phyloP scores from a whole-genome alignment of 2,888 invertebrate species.

The Ceriagrion tenellum region DNA sequence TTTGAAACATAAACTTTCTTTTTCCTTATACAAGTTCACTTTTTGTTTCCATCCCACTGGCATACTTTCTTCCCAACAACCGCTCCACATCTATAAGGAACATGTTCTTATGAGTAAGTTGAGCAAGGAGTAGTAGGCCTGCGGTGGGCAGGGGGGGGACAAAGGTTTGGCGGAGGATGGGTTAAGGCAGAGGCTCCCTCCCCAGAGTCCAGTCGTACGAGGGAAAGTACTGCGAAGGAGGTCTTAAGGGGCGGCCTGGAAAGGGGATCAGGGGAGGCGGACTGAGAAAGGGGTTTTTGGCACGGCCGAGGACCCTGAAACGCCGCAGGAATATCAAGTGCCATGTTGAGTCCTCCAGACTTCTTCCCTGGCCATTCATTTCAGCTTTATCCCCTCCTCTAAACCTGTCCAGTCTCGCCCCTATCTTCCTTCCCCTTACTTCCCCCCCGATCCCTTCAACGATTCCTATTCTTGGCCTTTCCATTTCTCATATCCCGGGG shows the following conservation, averaged over 20 bases:
- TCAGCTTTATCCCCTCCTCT: not conserved
- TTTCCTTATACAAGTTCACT: too few species aligned
- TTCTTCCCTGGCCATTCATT: not conserved
- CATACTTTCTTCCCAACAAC: too few species aligned
- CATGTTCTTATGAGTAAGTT: too few species aligned
- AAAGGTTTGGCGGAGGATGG: too few species aligned
- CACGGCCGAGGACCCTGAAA: not conserved
- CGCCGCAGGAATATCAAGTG: constrained; percentile 50
- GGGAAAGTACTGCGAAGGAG: not conserved
- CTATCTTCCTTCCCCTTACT: not conserved
- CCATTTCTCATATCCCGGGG: constrained; percentile 3
- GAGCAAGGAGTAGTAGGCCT: too few species aligned
- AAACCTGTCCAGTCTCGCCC: not conserved
- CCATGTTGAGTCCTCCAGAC: constrained; percentile 13
- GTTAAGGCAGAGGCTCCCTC: not conserved
- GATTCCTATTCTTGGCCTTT: not conserved
- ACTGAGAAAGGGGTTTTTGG: not conserved
- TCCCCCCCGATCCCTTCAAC: not conserved
- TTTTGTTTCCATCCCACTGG: too few species aligned
- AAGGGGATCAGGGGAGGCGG: not conserved
- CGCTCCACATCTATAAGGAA: too few species aligned
- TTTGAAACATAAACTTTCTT: too few species aligned
- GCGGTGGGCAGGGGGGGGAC: too few species aligned
- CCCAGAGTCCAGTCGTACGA: not conserved
- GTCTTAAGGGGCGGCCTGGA: not conserved